Percentiles rank a stretch among this genome's conserved stretches.
Evolutionary conservation across 2,797 vertebrate genomes (phyloP).

Genomic region (Pristis pectinata): DNA sequence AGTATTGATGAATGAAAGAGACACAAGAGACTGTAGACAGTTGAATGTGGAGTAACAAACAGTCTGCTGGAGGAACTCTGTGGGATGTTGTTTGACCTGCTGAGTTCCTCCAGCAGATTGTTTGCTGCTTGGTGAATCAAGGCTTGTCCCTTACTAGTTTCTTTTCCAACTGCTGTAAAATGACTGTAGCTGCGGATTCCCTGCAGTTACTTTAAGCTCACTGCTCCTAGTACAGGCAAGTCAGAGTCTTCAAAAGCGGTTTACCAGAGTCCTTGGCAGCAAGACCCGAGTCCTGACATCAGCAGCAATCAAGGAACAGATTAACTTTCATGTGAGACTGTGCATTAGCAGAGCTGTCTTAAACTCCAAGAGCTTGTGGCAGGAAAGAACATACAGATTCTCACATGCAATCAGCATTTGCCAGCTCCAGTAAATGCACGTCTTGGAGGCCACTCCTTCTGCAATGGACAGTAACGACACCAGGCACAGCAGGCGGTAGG

Average conservation of each 20-base stretch:
- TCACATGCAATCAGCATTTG: not conserved
- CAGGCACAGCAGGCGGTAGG: not conserved
- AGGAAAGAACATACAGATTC: not conserved
- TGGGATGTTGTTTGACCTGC: no score
- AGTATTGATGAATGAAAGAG: not conserved
- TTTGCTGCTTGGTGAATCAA: not conserved
- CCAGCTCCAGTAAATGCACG: not conserved
- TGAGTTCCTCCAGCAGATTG: no score
- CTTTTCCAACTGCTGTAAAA: not conserved
- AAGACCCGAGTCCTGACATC: not conserved
- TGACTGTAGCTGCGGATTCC: not conserved
- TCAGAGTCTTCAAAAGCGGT: not conserved
- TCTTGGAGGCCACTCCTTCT: not conserved
- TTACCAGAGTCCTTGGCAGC: not conserved
- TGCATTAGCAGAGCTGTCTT: not conserved
- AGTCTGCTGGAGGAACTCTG: no score
- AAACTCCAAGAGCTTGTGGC: not conserved
- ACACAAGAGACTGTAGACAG: no score
- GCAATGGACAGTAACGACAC: not conserved
- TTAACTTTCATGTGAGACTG: not conserved
- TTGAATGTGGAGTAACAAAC: no score
- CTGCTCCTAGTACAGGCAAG: not conserved
- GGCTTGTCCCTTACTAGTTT: not conserved
- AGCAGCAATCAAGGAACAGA: not conserved
- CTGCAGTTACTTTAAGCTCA: not conserved